Percentiles rank a stretch among this genome's conserved stretches.
phyloP scores from a whole-genome alignment of 2,797 vertebrate species.

The Florisuga fusca region DNA sequence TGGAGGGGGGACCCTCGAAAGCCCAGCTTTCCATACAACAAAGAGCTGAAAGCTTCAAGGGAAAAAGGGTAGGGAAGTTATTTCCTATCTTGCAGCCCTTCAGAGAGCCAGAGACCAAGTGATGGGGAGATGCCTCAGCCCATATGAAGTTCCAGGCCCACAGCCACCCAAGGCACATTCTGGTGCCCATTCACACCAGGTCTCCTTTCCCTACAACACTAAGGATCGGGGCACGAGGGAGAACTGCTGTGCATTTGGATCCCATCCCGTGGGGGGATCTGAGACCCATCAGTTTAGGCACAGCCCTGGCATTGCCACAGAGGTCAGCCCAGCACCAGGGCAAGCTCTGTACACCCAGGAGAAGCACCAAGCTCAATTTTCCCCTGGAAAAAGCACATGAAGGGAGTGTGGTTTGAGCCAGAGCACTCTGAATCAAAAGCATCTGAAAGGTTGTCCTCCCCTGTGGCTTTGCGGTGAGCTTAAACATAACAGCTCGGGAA shows the following conservation, averaged over 20 bases:
- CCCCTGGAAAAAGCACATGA: background rate
- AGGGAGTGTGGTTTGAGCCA: background rate
- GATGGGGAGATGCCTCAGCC: background rate
- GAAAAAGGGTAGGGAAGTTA: background rate
- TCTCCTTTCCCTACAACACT: background rate
- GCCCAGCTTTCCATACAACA: background rate
- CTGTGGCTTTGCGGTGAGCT: background rate
- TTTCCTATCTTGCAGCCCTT: background rate
- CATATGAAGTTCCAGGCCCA: background rate
- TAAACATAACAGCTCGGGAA: slow-evolving; percentile 29
- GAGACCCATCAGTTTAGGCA: background rate
- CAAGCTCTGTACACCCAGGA: background rate
- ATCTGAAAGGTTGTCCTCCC: slow-evolving; percentile 26
- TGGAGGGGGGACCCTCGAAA: background rate
- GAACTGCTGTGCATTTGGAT: background rate
- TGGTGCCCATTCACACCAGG: background rate
- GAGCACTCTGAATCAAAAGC: background rate
- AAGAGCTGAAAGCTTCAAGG: background rate
- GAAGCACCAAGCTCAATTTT: background rate
- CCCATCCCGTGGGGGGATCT: background rate
- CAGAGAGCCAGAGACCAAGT: background rate
- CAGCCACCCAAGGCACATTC: background rate
- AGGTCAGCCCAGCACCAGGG: background rate
- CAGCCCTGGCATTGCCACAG: background rate
- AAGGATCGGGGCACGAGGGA: background rate